phyloP scores from a whole-genome alignment of 35 echinoderm and acorn worm species.

The Apostichopus parvimensis region DNA sequence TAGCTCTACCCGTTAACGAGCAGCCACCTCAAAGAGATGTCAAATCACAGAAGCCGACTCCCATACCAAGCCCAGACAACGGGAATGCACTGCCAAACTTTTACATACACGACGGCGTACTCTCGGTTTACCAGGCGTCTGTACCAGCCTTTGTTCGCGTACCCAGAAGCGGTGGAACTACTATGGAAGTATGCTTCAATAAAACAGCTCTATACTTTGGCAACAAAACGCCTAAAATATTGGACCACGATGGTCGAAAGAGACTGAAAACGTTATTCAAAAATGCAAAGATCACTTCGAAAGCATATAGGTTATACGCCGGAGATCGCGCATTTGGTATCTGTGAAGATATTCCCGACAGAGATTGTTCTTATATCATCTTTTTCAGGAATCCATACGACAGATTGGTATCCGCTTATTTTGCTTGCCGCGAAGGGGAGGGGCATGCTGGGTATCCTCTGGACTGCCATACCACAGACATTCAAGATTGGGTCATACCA shows the following conservation, averaged over 20 bases:
- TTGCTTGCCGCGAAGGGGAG: slow-evolving; percentile 22
- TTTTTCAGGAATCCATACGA: slow-evolving; percentile 39
- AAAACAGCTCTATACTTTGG: slow-evolving; percentile 35
- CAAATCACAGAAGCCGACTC: not conserved
- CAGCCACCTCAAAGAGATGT: not conserved
- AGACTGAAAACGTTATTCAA: slow-evolving; percentile 15
- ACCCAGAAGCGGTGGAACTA: slow-evolving; percentile 4
- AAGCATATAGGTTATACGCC: slow-evolving; percentile 29
- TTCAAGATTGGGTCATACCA: slow-evolving; percentile 28
- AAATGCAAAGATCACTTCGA: slow-evolving; percentile 44
- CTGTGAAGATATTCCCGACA: slow-evolving; percentile 43
- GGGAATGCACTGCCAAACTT: slow-evolving; percentile 37
- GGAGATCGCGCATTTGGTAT: slow-evolving; percentile 32
- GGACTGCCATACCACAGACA: slow-evolving; percentile 36
- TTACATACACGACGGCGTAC: slow-evolving; percentile 9
- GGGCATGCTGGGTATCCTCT: slow-evolving; percentile 11
- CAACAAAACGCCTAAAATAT: slow-evolving; percentile 33
- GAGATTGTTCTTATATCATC: slow-evolving; percentile 17
- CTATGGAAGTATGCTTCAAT: slow-evolving; percentile 35
- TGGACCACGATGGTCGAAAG: slow-evolving; percentile 1
- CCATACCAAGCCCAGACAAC: slow-evolving; percentile 1
- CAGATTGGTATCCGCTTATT: slow-evolving; percentile 38
- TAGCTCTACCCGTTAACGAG: not conserved
- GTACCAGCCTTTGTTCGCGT: slow-evolving; percentile 32
- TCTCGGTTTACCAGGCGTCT: slow-evolving; percentile 31